phyloP scores from a whole-genome alignment of 2,797 vertebrate species.

The Silurus lanzhouensis region DNA sequence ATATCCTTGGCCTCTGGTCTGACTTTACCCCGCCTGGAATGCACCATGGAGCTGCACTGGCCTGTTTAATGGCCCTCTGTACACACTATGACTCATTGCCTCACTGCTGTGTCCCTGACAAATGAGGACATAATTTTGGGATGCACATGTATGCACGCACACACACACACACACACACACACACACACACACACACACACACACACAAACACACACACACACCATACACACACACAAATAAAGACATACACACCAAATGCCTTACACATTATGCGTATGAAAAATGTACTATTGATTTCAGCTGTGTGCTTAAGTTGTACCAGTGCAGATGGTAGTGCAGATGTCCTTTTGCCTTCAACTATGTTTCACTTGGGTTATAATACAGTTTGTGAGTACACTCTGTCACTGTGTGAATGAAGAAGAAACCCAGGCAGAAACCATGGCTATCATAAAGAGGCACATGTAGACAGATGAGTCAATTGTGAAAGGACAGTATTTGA shows the following conservation, averaged over 20 bases:
- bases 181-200: background rate
- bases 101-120: constrained; percentile 46
- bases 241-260: constrained; percentile 4
- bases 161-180: background rate
- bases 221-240: constrained; percentile 2
- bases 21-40: constrained; percentile 64
- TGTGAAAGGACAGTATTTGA: constrained; percentile 35
- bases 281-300: constrained; percentile 32
- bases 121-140: constrained; percentile 43
- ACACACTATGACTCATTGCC: constrained; percentile 50
- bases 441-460: constrained; percentile 33
- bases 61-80: constrained; percentile 65
- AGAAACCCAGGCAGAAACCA: constrained; percentile 30
- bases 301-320: constrained; percentile 19
- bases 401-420: constrained; percentile 11
- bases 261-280: constrained; percentile 20
- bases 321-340: constrained; percentile 39
- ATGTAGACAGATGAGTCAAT: constrained; percentile 36
- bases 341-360: constrained; percentile 37
- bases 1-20: constrained; percentile 61
- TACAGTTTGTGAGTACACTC: constrained; percentile 28
- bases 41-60: constrained; percentile 62
- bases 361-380: constrained; percentile 35
- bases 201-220: background rate
- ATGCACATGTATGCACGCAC: constrained; percentile 19